Base-by-base conservation (phyloP, 2,797 vertebrate species). In the Pseudochirops cupreus region DNA sequence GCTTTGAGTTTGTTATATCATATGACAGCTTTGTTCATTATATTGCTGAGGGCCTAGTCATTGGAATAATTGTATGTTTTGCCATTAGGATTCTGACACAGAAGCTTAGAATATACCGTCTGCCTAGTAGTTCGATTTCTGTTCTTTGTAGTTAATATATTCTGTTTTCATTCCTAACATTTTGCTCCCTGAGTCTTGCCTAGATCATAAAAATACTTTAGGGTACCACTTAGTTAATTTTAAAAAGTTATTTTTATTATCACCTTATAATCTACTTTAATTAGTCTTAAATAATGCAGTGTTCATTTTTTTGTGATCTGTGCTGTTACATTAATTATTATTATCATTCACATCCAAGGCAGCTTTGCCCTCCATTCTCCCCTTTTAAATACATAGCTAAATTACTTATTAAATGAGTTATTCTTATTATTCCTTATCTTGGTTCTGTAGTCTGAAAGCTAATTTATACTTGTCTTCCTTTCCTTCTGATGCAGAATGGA, bases 401-500 rank as follows among this genome's bases (percentile, higher is more conserved):
- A 46, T 82, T 46, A 82, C 21, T 67, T 39, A 39, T 74, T 74
- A 39, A 39, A 39, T 39, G 39, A 74, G 39, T 39, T 74, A 3
- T 46, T 82, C n/a, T 46, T 46, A 18, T 46, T 82, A 46, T 46
- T 10, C 16, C 39, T 82, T 46, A 46, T 46, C 0, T 21, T 24
- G 74, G 0, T 46, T 21, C 6, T 82, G 1, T 24, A 46, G 74
- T 26, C 46, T 26, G 3, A 82, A 82, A 82, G 18, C 18, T 82
- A 46, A 82, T 82, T 82, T 91, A 93, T 93, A 94, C 92, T 96
- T 52, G 74, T 26, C 95, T 0, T 96, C 92, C 97, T 96, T 96
- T 97, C 10, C 94, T 97, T 97, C 96, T 93, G 95, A 98, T 96
- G 92, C 98, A 99, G 99, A 99, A 99, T 0, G 99, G 99, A 98